A percentile compares a stretch with the other conserved stretches of the same genome.
These are phyloP conservation scores for Tympanoctomys barrerae DNA, from an alignment of 2,797 vertebrate genomes.

Conservation along the genomic window DNA sequence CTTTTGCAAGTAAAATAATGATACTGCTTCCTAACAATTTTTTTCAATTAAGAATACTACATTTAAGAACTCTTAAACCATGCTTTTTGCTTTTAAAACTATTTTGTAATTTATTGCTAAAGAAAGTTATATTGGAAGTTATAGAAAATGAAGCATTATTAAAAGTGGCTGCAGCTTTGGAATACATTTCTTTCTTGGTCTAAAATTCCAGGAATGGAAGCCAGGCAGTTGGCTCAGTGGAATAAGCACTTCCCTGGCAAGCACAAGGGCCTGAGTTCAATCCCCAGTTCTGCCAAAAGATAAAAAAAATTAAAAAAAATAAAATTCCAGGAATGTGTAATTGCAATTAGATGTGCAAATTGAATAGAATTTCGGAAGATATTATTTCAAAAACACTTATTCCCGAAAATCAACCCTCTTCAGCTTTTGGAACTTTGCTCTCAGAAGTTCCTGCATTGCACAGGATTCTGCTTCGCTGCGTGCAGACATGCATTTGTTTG, in stretches of 20 bases:
- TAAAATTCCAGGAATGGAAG: background rate
- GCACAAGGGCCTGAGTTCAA: too few relatives aligned
- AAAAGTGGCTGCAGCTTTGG: background rate
- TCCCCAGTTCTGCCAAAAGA: too few relatives aligned
- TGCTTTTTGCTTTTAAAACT: constrained; percentile 3
- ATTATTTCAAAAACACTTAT: constrained; percentile 16
- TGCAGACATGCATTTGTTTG: background rate
- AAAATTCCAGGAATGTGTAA: background rate
- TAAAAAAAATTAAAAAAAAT: background rate
- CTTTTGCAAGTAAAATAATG: background rate
- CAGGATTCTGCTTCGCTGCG: background rate
- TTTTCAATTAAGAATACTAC: background rate
- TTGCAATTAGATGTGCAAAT: background rate
- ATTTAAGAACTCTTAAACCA: constrained; percentile 30
- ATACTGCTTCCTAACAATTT: background rate
- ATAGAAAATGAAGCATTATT: constrained; percentile 33
- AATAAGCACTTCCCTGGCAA: too few relatives aligned
- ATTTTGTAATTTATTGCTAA: background rate
- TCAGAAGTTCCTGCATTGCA: background rate
- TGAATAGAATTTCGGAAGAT: background rate
- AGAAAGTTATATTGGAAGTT: background rate
- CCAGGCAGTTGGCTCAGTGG: too few relatives aligned
- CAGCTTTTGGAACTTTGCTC: background rate
- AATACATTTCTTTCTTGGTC: background rate
- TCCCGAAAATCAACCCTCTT: background rate